A percentile compares a stretch with the other conserved stretches of the same genome.
Evolutionary conservation across 2,888 invertebrate species (phyloP).

Genomic region (Agrochola lota): DNA sequence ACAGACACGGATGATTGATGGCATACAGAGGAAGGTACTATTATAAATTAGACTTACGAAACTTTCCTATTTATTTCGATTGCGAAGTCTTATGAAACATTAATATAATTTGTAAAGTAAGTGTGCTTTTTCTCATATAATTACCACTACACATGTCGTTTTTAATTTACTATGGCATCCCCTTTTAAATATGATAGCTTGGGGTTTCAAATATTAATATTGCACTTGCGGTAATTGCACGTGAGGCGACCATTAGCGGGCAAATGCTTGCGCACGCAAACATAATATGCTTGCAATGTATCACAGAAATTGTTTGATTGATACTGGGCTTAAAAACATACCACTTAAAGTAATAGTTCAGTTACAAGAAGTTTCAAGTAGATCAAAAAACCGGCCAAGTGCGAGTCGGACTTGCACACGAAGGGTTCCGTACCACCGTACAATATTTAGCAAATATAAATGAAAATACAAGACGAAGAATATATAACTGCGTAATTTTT

Average conservation of each 20-base stretch:
- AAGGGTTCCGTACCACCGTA: too few species aligned
- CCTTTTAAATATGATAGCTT: not conserved
- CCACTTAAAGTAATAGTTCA: not conserved
- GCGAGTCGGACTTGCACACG: too few species aligned
- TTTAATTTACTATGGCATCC: slow-evolving; percentile 19
- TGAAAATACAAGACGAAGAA: too few species aligned
- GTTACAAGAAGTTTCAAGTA: not conserved
- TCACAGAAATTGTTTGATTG: slow-evolving; percentile 8
- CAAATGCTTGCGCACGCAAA: slow-evolving; percentile 19
- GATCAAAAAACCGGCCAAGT: too few species aligned
- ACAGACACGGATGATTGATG: slow-evolving; percentile 5
- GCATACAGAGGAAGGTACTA: too few species aligned
- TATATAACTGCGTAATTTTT: too few species aligned
- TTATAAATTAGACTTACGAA: not conserved
- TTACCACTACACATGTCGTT: not conserved
- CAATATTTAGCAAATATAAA: too few species aligned
- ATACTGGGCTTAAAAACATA: not conserved
- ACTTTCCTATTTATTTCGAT: not conserved
- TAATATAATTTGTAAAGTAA: not conserved
- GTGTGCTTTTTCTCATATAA: not conserved
- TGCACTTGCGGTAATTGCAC: slow-evolving; percentile 48
- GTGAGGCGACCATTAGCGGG: slow-evolving; percentile 32
- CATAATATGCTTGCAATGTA: slow-evolving; percentile 1
- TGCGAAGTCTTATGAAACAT: too few species aligned
- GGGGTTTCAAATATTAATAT: slow-evolving; percentile 54